Evolutionary conservation across 2,888 invertebrate genomes (phyloP).

Genomic region (Nephrotoma flavescens): DNA sequence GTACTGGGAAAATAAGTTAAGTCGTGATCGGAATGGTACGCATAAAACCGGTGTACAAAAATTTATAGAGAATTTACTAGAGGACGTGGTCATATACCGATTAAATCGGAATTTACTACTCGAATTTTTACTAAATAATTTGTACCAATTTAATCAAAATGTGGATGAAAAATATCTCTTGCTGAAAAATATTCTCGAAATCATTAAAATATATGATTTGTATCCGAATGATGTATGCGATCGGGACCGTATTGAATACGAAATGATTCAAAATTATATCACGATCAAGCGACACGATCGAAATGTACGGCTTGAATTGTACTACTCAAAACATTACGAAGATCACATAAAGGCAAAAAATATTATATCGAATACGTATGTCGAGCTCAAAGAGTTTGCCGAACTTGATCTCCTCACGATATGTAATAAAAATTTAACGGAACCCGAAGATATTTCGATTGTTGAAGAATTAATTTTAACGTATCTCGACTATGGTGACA

Average conservation of each 20-base stretch:
- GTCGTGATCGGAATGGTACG: constrained; percentile 34
- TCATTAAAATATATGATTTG: constrained; percentile 27
- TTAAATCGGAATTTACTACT: constrained; percentile 46
- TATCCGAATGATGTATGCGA: constrained; percentile 30
- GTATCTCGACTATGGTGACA: constrained; percentile 38
- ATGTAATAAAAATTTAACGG: constrained; percentile 8
- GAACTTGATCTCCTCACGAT: constrained; percentile 28
- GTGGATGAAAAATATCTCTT: constrained; percentile 35
- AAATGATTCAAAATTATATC: constrained; percentile 27
- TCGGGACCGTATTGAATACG: constrained; percentile 30
- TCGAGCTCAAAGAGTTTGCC: constrained; percentile 28
- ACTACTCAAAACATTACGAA: constrained; percentile 30
- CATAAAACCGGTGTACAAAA: not conserved
- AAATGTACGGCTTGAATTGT: constrained; percentile 19
- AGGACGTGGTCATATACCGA: constrained; percentile 24
- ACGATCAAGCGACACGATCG: constrained; percentile 8
- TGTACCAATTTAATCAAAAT: constrained; percentile 33
- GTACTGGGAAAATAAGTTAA: constrained; percentile 44
- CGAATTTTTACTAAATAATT: constrained; percentile 44
- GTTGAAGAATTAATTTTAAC: constrained; percentile 32
- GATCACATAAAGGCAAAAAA: constrained; percentile 27
- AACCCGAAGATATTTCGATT: constrained; percentile 13
- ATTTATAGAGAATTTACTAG: not conserved
- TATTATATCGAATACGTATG: constrained; percentile 29
- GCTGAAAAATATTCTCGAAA: constrained; percentile 24